phyloP scores from a whole-genome alignment of 2,797 vertebrate species.

The Hydrolagus colliei region DNA sequence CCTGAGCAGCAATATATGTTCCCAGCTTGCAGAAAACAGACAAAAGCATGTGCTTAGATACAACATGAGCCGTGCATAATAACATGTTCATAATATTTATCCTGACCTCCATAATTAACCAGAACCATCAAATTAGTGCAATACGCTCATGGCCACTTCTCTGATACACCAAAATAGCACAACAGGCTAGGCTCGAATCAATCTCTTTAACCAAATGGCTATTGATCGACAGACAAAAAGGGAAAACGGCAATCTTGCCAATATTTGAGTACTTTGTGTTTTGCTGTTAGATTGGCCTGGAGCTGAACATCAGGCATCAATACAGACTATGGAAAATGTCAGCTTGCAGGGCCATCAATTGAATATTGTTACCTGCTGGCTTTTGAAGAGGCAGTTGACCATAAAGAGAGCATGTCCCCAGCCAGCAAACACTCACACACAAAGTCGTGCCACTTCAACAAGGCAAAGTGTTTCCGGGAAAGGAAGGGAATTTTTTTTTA shows the following conservation, averaged over 20 bases:
- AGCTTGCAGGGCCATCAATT: too few relatives aligned
- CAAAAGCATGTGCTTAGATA: not conserved
- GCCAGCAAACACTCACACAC: too few relatives aligned
- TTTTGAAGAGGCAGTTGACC: too few relatives aligned
- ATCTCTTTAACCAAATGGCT: not conserved
- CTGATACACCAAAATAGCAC: not conserved
- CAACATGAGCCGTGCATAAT: not conserved
- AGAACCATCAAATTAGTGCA: not conserved
- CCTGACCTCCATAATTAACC: not conserved
- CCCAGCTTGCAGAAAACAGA: not conserved
- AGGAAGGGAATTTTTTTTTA: too few relatives aligned
- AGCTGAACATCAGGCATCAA: not conserved
- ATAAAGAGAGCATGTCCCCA: too few relatives aligned
- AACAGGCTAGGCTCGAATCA: not conserved
- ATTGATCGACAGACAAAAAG: not conserved
- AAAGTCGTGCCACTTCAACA: too few relatives aligned
- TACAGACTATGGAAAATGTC: too few relatives aligned
- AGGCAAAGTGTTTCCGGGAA: too few relatives aligned
- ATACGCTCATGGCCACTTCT: not conserved
- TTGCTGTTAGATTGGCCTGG: not conserved
- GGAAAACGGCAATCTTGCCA: not conserved
- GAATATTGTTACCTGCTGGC: too few relatives aligned
- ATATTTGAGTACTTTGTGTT: not conserved
- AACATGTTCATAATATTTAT: not conserved
- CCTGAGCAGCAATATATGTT: not conserved